Evolutionary conservation across 2,888 invertebrate genomes (phyloP), one percentile per base, ranked within the genome.

Genomic region (Dicranocentrus wangi): DNA sequence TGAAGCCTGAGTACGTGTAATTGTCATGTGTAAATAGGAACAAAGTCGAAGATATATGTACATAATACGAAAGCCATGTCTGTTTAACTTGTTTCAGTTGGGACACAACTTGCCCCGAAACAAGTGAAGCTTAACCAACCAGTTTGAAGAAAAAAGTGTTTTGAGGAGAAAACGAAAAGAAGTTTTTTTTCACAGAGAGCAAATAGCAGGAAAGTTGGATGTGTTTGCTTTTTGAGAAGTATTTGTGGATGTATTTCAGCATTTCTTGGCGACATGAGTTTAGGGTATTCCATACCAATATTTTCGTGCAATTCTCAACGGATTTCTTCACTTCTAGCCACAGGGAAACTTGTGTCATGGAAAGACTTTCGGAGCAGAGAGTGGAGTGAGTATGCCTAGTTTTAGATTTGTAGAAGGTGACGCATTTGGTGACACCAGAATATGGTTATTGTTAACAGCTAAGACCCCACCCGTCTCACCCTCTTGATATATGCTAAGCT

Each of bases 21-120:
- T 79, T 79, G 71, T 79, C 79, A 79, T 58, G 71, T 79, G 71
- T 79, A 79, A 79, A 79, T 70, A 79, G 21, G 58, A 39, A 21
- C 28, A 71, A 39, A 39, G 23, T 21, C 55, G n/a, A n/a, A n/a
- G n/a, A 27, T 39, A 25, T 61, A 51, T 28, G 66, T 65, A 72
- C 60, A 53, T 69, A 32, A 21, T 8, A 21, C 13, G n/a, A n/a
- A n/a, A n/a, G 23, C 10, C 69, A 69, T 69, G 65, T 79, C 66
- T 79, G 65, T 79, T 79, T 71, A 72, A 79, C 65, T 72, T 79
- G 53, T 55, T 13, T 66, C 42, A 71, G 66, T 71, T 72, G 65
- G 60, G 60, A 63, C 70, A 53, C 23, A 47, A 66, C 28, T 73
- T 43, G 58, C 51, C 47, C 47, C 27, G 58, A 78, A 78, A 63